These are phyloP conservation scores for Syncerus caffer DNA, from an alignment of 2,797 vertebrate genomes.

Conservation along the genomic window DNA sequence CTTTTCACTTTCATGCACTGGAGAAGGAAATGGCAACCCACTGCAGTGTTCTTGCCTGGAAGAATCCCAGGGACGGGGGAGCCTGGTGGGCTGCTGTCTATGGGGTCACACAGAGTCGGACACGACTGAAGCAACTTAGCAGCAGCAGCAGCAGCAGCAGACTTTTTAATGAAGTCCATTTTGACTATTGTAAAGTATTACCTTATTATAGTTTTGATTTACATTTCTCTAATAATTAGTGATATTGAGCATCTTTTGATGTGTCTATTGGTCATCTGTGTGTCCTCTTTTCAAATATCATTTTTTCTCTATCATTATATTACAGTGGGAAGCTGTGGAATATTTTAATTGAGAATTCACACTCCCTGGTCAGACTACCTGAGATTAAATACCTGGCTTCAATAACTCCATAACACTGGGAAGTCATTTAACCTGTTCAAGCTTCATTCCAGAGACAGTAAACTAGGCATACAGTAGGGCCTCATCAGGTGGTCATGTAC, in stretches of 20 bases:
- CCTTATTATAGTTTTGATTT: background rate
- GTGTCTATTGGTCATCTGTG: background rate
- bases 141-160: no score
- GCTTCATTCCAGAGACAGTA: background rate
- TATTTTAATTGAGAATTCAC: background rate
- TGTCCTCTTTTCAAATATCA: background rate
- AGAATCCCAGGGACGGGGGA: no score
- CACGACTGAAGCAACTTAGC: no score
- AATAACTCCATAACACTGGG: background rate
- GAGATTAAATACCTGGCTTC: background rate
- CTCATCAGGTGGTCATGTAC: background rate
- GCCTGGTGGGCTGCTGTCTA: no score
- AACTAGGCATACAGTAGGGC: background rate
- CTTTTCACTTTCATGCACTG: no score
- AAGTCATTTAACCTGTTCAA: background rate
- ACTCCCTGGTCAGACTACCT: background rate
- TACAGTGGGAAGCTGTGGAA: background rate
- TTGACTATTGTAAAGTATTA: background rate
- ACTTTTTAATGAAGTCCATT: background rate
- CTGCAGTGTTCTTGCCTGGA: no score
- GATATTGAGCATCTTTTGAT: background rate
- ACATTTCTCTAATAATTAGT: background rate
- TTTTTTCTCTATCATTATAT: background rate
- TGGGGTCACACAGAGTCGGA: no score
- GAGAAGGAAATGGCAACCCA: no score